Evolutionary conservation across 2,888 invertebrate genomes (phyloP).

Genomic region (Chironomus tentans): DNA sequence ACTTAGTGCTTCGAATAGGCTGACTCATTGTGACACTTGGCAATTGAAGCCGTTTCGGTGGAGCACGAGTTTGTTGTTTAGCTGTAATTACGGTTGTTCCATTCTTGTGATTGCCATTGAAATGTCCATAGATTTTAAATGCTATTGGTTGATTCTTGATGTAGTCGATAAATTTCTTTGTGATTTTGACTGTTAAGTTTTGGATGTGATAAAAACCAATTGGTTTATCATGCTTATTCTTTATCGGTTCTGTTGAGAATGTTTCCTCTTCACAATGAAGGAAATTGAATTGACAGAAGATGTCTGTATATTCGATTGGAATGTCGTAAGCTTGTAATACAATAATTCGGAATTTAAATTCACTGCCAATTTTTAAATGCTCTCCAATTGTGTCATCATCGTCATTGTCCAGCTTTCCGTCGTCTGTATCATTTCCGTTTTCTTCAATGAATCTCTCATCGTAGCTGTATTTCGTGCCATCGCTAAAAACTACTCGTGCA

Average conservation of each 20-base stretch:
- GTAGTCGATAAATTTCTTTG: slow-evolving; percentile 94
- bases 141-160: slow-evolving; percentile 95
- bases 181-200: slow-evolving; percentile 94
- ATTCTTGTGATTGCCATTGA: slow-evolving; percentile 47
- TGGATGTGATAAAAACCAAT: slow-evolving; percentile 97
- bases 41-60: slow-evolving; percentile 88
- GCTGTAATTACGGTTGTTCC: slow-evolving; percentile 76
- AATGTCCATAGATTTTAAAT: slow-evolving; percentile 96
- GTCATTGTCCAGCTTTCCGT: slow-evolving; percentile 68
- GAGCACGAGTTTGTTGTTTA: slow-evolving; percentile 63
- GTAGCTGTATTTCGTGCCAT: slow-evolving; percentile 52
- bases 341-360: slow-evolving; percentile 95
- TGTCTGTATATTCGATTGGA: slow-evolving; percentile 93
- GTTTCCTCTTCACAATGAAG: slow-evolving; percentile 98
- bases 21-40: slow-evolving; percentile 95
- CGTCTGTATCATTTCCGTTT: slow-evolving; percentile 61
- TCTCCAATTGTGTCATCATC: slow-evolving; percentile 68
- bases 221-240: slow-evolving; percentile 88
- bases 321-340: slow-evolving; percentile 94
- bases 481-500: slow-evolving; percentile 86
- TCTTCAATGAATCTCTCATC: slow-evolving; percentile 62
- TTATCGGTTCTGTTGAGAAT: slow-evolving; percentile 98
- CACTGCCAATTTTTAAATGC: slow-evolving; percentile 79
- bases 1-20: slow-evolving; percentile 92
- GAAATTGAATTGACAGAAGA: slow-evolving; percentile 99